phyloP scores from a whole-genome alignment of 2,113 vertebrate genomes.

The Phylloscopus whistleri region DNA sequence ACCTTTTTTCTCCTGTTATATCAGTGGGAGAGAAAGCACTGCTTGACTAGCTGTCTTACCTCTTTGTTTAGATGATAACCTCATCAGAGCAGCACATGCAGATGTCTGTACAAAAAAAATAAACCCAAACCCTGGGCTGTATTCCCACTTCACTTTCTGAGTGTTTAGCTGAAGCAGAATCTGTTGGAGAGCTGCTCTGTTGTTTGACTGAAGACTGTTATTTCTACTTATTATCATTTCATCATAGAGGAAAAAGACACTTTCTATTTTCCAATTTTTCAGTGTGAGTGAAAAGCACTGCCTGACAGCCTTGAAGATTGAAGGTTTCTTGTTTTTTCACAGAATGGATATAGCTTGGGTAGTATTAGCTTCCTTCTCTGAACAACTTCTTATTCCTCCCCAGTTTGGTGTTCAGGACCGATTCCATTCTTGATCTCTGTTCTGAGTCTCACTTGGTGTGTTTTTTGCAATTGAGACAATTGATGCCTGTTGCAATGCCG shows the following conservation, averaged over 20 bases:
- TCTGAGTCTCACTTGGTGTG: background rate
- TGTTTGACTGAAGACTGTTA: constrained; percentile 29
- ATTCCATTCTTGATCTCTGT: constrained; percentile 1
- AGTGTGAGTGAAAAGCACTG: constrained; percentile 7
- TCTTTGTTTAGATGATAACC: constrained; percentile 5
- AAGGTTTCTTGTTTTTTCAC: constrained; percentile 16
- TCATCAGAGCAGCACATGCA: constrained; percentile 1
- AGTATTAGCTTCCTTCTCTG: background rate
- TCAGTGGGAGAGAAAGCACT: background rate
- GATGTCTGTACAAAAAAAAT: background rate
- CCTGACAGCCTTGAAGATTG: background rate
- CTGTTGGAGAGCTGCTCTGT: background rate
- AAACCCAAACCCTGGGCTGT: background rate
- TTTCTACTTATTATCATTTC: constrained; percentile 36
- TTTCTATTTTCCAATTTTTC: constrained; percentile 16
- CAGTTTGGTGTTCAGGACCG: background rate
- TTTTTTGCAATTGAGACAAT: background rate
- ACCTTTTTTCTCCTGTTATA: background rate
- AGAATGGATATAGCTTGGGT: background rate
- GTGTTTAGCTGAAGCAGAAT: constrained; percentile 6
- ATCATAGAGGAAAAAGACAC: background rate
- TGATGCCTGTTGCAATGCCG: constrained; percentile 1
- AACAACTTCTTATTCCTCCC: background rate
- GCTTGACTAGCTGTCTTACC: background rate
- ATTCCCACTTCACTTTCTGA: background rate